Evolutionary conservation across 1,140 invertebrate species (phyloP).

Genomic region (Neocloeon triangulifer): DNA sequence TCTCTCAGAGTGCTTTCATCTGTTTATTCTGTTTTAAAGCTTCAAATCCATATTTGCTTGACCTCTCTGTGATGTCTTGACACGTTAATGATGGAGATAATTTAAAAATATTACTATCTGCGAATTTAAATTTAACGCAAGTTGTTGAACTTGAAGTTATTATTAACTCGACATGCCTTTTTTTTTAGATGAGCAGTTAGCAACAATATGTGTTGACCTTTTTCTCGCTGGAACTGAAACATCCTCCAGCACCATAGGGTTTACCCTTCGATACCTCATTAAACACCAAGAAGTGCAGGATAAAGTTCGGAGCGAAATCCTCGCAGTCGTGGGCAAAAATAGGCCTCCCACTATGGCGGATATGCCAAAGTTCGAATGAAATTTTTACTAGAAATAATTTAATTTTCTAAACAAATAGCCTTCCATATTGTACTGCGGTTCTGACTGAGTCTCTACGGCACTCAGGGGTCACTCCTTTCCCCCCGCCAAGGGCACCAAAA

Average conservation of each 20-base stretch:
- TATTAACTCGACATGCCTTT: neutral
- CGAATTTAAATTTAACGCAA: neutral
- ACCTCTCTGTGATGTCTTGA: no score
- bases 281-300: slow-evolving; percentile 29
- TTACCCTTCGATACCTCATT: slow-evolving; percentile 27
- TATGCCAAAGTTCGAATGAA: slow-evolving; percentile 29
- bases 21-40: no score
- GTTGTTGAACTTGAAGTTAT: neutral
- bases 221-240: slow-evolving; percentile 63
- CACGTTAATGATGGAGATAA: no score
- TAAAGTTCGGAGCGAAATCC: slow-evolving; percentile 33
- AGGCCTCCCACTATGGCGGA: slow-evolving; percentile 42
- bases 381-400: neutral
- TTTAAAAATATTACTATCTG: no score
- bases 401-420: neutral
- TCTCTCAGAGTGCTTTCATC: no score
- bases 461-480: neutral
- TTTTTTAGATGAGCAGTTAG: slow-evolving; percentile 38
- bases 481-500: slow-evolving; percentile 5
- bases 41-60: no score
- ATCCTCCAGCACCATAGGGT: slow-evolving; percentile 30
- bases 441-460: neutral
- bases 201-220: slow-evolving; percentile 54
- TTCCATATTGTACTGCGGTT: neutral
- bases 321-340: slow-evolving; percentile 30